Conservation (phyloP, 2,797 vertebrate genomes). For the Lepidocolaptes lacrymiger region DNA sequence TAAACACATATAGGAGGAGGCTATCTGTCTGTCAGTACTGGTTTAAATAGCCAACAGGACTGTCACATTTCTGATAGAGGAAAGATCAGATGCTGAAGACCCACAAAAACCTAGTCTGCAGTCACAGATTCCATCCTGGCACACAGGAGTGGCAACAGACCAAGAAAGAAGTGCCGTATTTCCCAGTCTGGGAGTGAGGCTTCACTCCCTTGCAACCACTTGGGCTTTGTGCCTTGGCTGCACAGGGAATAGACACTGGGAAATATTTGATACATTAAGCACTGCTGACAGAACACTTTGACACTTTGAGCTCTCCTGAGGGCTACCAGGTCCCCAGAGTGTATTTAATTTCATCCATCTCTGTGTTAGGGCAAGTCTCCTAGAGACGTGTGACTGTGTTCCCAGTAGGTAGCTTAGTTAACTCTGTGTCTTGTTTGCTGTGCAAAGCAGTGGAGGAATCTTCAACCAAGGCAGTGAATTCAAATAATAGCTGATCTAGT, state of each 20-base stretch:
- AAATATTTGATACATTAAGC: not conserved
- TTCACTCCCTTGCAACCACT: not conserved
- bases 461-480: not conserved
- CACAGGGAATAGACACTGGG: fast-evolving
- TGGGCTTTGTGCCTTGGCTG: not conserved
- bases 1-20: fast-evolving
- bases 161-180: not conserved
- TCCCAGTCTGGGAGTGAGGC: not conserved
- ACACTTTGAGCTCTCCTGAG: not conserved
- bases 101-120: not conserved
- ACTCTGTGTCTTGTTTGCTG: not conserved
- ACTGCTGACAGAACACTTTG: not conserved
- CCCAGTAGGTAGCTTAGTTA: not conserved
- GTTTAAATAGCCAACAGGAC: not conserved
- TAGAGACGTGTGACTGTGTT: fast-evolving
- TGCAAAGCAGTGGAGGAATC: not conserved
- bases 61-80: not conserved
- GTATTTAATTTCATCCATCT: not conserved
- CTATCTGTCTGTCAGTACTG: not conserved
- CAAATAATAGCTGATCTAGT: not conserved
- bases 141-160: not conserved
- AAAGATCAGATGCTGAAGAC: not conserved
- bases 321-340: not conserved
- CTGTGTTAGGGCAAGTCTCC: not conserved
- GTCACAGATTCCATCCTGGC: not conserved